phyloP scores from a whole-genome alignment of 30 jellyfish, hydroid and myxozoan species.

The Hydra vulgaris region DNA sequence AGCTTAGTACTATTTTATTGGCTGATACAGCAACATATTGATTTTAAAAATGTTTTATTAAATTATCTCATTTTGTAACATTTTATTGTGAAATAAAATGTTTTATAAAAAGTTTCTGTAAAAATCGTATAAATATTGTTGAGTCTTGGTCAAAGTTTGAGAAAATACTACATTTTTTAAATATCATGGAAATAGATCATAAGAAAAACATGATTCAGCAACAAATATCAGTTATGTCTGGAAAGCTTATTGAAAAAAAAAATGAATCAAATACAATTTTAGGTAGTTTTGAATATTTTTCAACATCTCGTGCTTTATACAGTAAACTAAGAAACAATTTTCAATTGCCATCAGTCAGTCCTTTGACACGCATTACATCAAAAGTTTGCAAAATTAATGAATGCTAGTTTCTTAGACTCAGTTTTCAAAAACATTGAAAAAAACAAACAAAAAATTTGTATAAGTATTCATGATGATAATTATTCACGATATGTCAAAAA shows the following conservation, averaged over 20 bases:
- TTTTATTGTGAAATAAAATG: not conserved
- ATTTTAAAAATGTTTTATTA: too few relatives aligned
- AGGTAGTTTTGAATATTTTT: not conserved
- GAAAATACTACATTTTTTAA: not conserved
- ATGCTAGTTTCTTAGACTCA: not conserved
- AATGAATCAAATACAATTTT: not conserved
- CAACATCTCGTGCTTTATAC: not conserved
- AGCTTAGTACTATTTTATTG: too few relatives aligned
- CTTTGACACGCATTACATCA: not conserved
- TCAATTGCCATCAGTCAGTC: not conserved
- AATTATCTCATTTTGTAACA: not conserved
- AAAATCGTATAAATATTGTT: not conserved
- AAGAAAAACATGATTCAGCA: not conserved
- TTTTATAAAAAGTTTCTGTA: too few relatives aligned
- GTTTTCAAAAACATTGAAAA: too few relatives aligned
- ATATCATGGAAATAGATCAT: not conserved
- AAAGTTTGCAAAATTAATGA: not conserved
- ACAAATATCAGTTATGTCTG: not conserved
- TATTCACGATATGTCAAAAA: not conserved
- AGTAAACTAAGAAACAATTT: not conserved
- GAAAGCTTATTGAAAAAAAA: not conserved
- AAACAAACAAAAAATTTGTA: too few relatives aligned
- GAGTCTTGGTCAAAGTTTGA: not conserved
- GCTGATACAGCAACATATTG: not conserved
- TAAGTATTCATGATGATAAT: not conserved